Percentiles rank a stretch among this genome's conserved stretches.
phyloP scores from a whole-genome alignment of 2,888 invertebrate species.

The Eupithecia subumbrata region DNA sequence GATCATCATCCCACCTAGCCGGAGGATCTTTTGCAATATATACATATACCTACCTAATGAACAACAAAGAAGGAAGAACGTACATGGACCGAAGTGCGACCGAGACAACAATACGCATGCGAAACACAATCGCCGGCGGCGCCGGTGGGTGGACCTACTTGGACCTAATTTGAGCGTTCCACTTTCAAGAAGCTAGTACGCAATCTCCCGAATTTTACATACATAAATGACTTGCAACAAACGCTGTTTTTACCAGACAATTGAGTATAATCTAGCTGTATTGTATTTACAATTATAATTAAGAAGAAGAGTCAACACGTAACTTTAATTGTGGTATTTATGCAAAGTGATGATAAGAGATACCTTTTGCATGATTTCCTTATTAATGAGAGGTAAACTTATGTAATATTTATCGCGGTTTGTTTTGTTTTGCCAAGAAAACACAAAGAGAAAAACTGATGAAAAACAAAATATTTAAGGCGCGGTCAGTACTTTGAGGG shows the following conservation, averaged over 20 bases:
- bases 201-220: neutral
- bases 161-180: too few relatives aligned
- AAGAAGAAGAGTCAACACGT: conserved; percentile 33
- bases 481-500: too few relatives aligned
- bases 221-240: neutral
- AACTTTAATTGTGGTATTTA: conserved; percentile 33
- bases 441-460: neutral
- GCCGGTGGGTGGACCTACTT: too few relatives aligned
- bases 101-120: too few relatives aligned
- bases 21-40: too few relatives aligned
- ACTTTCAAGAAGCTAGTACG: too few relatives aligned
- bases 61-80: too few relatives aligned
- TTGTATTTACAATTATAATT: conserved; percentile 33
- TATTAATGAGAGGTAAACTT: conserved; percentile 5
- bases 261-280: conserved; percentile 22
- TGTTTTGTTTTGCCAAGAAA: neutral
- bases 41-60: too few relatives aligned
- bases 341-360: conserved; percentile 32
- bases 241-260: conserved; percentile 22
- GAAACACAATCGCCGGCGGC: too few relatives aligned
- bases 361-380: conserved; percentile 21
- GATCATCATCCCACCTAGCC: too few relatives aligned
- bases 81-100: too few relatives aligned
- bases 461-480: too few relatives aligned
- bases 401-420: neutral